Evolutionary conservation across 2,888 invertebrate species (phyloP), one percentile per base, ranked within the genome.

Genomic region (Tiphia femorata): DNA sequence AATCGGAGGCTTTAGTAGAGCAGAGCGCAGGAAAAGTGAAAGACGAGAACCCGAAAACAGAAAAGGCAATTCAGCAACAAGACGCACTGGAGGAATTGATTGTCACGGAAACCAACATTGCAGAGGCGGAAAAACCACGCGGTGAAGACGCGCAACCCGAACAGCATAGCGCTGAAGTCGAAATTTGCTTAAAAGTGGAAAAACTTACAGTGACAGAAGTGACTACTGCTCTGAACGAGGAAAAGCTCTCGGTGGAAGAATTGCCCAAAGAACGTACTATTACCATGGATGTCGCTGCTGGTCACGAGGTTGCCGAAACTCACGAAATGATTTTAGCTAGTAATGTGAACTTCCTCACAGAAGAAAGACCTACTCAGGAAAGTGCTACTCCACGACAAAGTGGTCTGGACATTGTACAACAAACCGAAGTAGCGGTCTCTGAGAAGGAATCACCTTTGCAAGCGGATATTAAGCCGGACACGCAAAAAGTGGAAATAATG

Each of bases 391-490:
- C 71, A 20, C 60, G 82, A 49, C 86, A 86, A 64, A 85, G 83
- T 58, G 77, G 85, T 2, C 73, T 84, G 3, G 83, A 85, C 66
- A 80, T 86, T 59, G 76, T 87, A 1, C 77, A 84, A 52, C 84
- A 86, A 74, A 80, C 79, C 8, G 84, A 87, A 75, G 80, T 85
- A 29, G 82, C 81, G 1, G 56, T 80, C 17, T 86, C 85, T 14
- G 88, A 89, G 73, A 87, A 85, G 63, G 87, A 90, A 82, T 82
- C 86, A 2, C 75, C 81, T 37, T 82, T 86, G 49, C 62, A 67
- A n/a, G 73, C 73, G 30, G 83, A 84, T 49, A 61, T 84, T 6
- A 84, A 81, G 71, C 88, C 87, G 10, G 89, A 87, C 58, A 80
- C 80, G 54, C 91, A 90, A 73, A 82, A 78, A 19, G 86, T 85